Evolutionary conservation across 2,113 vertebrate species (phyloP), one percentile per base, ranked within the genome.

Genomic region (Etia nguti): DNA sequence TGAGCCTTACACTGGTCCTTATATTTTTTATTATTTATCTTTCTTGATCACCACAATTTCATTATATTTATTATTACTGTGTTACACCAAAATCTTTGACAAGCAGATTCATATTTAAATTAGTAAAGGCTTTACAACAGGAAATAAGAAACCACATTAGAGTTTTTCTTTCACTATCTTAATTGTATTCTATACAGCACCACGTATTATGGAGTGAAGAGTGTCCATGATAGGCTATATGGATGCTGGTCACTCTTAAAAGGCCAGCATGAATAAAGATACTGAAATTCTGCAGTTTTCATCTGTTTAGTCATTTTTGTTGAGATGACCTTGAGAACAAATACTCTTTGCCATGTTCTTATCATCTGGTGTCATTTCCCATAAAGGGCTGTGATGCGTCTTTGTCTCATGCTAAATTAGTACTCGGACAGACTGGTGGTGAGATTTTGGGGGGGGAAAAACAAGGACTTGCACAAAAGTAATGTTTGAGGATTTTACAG

Each of bases 321-420:
- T 55, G 79, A 80, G 36, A 85, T 85, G 55, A 91, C 57, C 70
- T 86, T 82, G 50, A 57, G 20, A 31, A 26, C 36, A 65, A 62
- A 79, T 79, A 60, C 15, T 12, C 31, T 52, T 55, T 52, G 36
- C 26, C 43, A 57, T 50, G 29, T 56, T 68, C 55, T 81, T 73
- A 18, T 73, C 26, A 56, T 38, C 26, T 79, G 73, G 24, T 38
- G 55, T 38, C 60, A 13, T 85, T 26, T 41, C 22, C 34, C 22
- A 31, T 68, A 46, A 85, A 80, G 13, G 31, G 46, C 24, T 52
- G 36, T 20, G 11, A 31, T 57, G 12, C 2, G 3, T 31, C 38
- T 75, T 20, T 48, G 31, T 24, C 50, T 55, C 54, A 57, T 56
- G 11, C 65, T 26, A 8, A 2, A 38, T 75, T 73, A 77, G 65